Conservation (phyloP, 2,113 vertebrate genomes). For the Phylloscopus whistleri region DNA sequence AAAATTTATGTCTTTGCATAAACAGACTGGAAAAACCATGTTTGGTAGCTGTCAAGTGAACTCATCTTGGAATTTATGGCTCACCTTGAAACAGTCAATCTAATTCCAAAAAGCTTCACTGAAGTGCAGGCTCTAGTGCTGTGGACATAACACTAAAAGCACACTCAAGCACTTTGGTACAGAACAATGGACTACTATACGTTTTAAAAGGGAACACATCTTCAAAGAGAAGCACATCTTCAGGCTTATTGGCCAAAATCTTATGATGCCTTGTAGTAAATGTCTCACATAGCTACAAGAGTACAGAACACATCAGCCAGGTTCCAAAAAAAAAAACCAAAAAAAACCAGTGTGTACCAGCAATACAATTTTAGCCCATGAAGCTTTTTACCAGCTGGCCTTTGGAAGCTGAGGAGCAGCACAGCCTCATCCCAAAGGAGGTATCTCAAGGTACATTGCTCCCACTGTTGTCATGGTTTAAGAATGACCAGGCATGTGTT, state of each 20-base stretch:
- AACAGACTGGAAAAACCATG: background rate
- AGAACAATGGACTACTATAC: background rate
- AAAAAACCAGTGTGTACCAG: background rate
- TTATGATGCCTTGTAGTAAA: background rate
- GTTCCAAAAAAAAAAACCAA: background rate
- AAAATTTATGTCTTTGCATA: background rate
- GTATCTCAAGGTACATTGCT: fast-evolving
- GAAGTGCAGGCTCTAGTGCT: background rate
- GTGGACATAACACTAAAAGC: background rate
- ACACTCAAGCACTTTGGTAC: background rate
- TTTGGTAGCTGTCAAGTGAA: background rate
- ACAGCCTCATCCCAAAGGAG: background rate
- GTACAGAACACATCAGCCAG: background rate
- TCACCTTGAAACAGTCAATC: background rate
- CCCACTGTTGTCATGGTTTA: background rate
- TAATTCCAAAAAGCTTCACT: background rate
- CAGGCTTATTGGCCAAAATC: background rate
- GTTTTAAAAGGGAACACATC: background rate
- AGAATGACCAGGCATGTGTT: background rate
- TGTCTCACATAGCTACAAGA: background rate
- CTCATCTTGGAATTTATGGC: background rate
- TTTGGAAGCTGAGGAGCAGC: background rate
- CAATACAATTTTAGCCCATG: background rate
- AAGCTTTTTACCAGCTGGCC: background rate
- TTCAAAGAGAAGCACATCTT: background rate